These are phyloP conservation scores for Chamaetylas fuelleborni DNA, from an alignment of 2,113 vertebrate species.

Conservation along the genomic window DNA sequence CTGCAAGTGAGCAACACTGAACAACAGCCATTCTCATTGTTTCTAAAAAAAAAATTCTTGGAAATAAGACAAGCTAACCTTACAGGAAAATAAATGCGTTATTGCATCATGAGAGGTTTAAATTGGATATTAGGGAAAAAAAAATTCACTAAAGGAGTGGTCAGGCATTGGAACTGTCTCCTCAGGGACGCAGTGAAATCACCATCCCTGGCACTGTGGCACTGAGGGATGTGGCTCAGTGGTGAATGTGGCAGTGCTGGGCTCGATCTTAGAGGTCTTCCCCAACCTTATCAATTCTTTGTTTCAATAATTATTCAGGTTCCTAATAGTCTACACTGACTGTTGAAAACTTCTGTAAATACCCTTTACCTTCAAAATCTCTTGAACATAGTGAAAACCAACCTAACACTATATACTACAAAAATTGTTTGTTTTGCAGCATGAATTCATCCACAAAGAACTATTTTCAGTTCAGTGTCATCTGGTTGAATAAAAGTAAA, in stretches of 20 bases:
- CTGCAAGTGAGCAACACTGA: not conserved
- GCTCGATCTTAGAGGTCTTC: accelerated
- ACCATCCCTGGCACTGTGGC: not conserved
- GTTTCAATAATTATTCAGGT: not conserved
- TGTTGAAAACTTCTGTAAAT: not conserved
- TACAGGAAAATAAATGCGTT: not conserved
- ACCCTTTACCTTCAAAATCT: not conserved
- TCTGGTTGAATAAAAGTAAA: not conserved
- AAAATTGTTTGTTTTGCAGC: not conserved
- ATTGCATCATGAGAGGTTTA: not conserved
- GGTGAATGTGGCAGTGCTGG: not conserved
- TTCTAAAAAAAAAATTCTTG: not conserved
- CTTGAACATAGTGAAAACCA: not conserved
- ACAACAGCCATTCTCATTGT: not conserved
- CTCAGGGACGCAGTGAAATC: not conserved
- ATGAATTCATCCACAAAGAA: not conserved
- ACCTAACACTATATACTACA: not conserved
- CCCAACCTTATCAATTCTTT: not conserved
- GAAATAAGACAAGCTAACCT: not conserved
- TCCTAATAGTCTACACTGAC: not conserved
- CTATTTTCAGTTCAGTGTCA: not conserved
- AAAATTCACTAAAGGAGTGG: not conserved
- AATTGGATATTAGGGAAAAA: not conserved
- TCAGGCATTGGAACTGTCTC: not conserved
- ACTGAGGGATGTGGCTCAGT: not conserved